Base-by-base conservation (phyloP, 2,113 vertebrate genomes). In the Nanorana parkeri region DNA sequence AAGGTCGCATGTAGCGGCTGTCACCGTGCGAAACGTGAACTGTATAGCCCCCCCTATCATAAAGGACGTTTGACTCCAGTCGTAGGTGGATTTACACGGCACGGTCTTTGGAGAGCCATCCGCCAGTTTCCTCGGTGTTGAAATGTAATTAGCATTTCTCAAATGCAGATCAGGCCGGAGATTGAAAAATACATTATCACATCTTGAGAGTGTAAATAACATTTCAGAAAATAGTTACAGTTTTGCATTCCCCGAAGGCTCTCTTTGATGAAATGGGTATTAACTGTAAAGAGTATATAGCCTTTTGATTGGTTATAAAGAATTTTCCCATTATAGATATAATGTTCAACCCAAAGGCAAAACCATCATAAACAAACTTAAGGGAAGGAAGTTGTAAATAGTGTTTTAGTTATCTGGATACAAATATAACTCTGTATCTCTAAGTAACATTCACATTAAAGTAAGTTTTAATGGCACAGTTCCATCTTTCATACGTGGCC, bases 131-230 rank as follows among this genome's bases (percentile, higher is more conserved):
- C 54, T 75, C 13, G 69, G 80, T 82, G 80, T 67, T 82, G 68
- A 75, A 75, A 75, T 32, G 55, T 82, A 82, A 82, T 82, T 82
- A 82, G 80, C 80, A 82, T 75, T 82, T 82, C 69, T 58, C 80
- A 82, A 71, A 74, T 82, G 71, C 61, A 82, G 80, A 82, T 82
- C 69, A 68, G 58, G 80, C 71, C 64, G 58, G 52, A 67, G 69
- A 82, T 75, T 82, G 80, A 82, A 75, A 47, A 82, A 82, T 68
- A 63, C 71, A 82, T 82, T 82, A 82, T 75, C 80, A 75, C 80
- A 75, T 82, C 75, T 75, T 68, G 71, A 75, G 71, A 74, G 80
- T 82, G 80, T 82, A 82, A 82, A 82, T 82, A 82, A 74, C 69
- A 82, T 82, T 82, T 82, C 80, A 75, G 80, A 81, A 75, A 67